Base-by-base conservation (phyloP, 2,888 invertebrate genomes). In the Unio delphinus region DNA sequence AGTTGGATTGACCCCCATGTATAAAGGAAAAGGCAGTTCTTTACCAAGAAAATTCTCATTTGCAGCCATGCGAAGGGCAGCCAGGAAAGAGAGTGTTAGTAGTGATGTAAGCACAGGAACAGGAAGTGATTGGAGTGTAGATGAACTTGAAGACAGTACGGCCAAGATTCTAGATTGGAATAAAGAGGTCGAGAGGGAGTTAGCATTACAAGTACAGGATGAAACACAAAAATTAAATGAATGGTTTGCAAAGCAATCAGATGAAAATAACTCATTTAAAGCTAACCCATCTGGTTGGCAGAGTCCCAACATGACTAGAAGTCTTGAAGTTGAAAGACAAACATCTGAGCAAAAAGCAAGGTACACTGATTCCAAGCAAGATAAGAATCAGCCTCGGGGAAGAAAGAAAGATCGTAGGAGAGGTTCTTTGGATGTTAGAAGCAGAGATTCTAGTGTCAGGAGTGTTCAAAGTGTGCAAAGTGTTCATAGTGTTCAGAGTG, bases 121-220 rank as follows among this genome's bases (percentile, higher is more conserved):
- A 45, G 76, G 82, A 23, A 86, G 86, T 75, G 81, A 82, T 26
- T 78, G 80, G 67, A 81, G 80, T 65, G 78, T 78, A 59, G 79
- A 81, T n/a, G 84, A 85, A 62, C 74, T 83, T 6, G 84, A 83
- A 66, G 83, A 83, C 64, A 70, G 75, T 0, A 82, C 80, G 28
- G 75, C 74, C n/a, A 80, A 76, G 62, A 79, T 81, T 23, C 74
- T 84, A 18, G 82, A 85, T 70, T 87, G 86, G 86, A 81, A 80
- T 65, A 80, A 81, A 62, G 86, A 87, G 69, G 84, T 87, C 23
- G 84, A 86, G 64, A 78, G 83, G 63, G 84, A 87, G 67, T 73
- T 86, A 67, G 85, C 86, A 3, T 68, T 81, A 20, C 80, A 84
- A 72, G 84, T 86, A 8, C 84, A 85, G 56, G 82, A 85, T 74